Percentiles rank a stretch among this genome's conserved stretches.
Evolutionary conservation across 2,888 invertebrate genomes (phyloP).

Genomic region (Acanthococcus lagerstroemiae): DNA sequence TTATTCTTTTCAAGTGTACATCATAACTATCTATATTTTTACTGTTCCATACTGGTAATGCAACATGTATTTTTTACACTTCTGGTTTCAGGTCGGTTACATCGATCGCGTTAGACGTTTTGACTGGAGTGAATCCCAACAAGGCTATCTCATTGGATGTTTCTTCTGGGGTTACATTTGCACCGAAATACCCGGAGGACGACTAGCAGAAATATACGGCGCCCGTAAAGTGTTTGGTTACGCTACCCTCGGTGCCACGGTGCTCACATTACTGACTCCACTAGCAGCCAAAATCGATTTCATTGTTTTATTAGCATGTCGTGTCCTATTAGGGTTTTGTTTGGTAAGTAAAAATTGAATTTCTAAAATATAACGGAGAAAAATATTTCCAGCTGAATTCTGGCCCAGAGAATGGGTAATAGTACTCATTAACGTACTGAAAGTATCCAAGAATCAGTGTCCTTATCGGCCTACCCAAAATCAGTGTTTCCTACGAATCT

Average conservation of each 20-base stretch:
- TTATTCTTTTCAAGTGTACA: too few species aligned
- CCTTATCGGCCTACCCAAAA: too few species aligned
- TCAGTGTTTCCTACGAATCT: too few species aligned
- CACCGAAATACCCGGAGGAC: constrained; percentile 80
- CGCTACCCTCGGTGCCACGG: constrained; percentile 70
- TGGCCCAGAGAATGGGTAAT: too few species aligned
- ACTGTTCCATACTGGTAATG: too few species aligned
- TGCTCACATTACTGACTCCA: constrained; percentile 72
- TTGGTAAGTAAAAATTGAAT: constrained; percentile 48
- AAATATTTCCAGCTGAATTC: too few species aligned
- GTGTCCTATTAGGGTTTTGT: constrained; percentile 66
- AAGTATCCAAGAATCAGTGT: too few species aligned
- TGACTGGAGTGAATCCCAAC: constrained; percentile 66
- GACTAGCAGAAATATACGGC: constrained; percentile 71
- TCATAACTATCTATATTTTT: too few species aligned
- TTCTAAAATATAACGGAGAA: too few species aligned
- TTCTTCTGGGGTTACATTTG: constrained; percentile 90
- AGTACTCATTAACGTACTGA: too few species aligned
- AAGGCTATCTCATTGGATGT: constrained; percentile 69
- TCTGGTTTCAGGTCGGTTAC: too few species aligned
- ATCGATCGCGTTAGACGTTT: constrained; percentile 43
- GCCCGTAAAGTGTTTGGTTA: constrained; percentile 77
- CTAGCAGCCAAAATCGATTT: constrained; percentile 55
- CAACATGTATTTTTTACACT: too few species aligned
- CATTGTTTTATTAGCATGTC: constrained; percentile 56